A percentile compares a stretch with the other conserved stretches of the same genome.
phyloP scores from a whole-genome alignment of 2,888 invertebrate species.

The Ephialtes manifestator region DNA sequence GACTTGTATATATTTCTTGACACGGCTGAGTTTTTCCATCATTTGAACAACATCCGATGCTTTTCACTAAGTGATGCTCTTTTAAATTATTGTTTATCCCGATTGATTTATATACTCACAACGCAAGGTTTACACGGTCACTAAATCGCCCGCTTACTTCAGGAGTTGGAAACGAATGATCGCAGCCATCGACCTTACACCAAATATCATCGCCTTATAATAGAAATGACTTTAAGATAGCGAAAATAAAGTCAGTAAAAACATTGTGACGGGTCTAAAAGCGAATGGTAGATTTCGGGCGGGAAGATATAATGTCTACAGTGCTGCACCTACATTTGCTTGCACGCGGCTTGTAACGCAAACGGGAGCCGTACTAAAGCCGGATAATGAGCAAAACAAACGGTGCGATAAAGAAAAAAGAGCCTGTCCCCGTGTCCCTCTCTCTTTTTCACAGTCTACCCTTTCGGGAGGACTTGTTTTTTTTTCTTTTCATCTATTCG shows the following conservation, averaged over 20 bases:
- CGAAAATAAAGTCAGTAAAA: neutral
- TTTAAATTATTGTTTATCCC: too few species aligned
- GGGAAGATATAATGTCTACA: neutral
- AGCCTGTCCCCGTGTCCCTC: conserved; percentile 63
- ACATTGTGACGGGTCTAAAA: neutral
- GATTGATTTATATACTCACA: too few species aligned
- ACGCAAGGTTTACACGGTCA: too few species aligned
- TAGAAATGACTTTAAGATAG: neutral
- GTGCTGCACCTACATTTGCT: neutral
- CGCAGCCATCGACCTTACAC: too few species aligned
- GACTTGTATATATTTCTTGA: too few species aligned
- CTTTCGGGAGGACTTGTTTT: conserved; percentile 44
- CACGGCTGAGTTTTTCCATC: too few species aligned
- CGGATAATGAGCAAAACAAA: conserved; percentile 77
- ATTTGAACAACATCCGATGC: too few species aligned
- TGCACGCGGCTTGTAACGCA: neutral
- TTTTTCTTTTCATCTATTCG: conserved; percentile 33
- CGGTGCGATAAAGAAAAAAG: conserved; percentile 56
- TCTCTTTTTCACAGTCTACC: neutral
- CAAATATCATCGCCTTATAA: neutral
- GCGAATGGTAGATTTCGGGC: neutral
- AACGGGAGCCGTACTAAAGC: conserved; percentile 22
- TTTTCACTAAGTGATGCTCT: too few species aligned
- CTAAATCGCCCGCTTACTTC: too few species aligned
- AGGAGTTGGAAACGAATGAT: too few species aligned